phyloP scores from a whole-genome alignment of 2,797 vertebrate species.

The Oryzias dopingdopingensis region DNA sequence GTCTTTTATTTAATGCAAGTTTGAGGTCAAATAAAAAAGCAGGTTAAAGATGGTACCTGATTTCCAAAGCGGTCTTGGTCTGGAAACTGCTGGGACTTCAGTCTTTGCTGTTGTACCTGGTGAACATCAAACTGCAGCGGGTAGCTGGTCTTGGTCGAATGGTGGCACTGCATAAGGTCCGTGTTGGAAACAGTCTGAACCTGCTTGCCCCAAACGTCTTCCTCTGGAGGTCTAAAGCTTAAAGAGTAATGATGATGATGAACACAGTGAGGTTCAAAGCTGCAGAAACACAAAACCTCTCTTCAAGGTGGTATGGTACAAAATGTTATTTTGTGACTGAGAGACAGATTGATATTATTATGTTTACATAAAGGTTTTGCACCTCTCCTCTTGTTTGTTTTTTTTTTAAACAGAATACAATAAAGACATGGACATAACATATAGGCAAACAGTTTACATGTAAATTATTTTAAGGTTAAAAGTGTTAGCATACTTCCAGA shows the following conservation, averaged over 20 bases:
- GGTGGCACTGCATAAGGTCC: slow-evolving; percentile 66
- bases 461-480: too few species aligned
- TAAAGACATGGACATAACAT: too few species aligned
- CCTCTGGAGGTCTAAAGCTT: slow-evolving; percentile 66
- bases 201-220: slow-evolving; percentile 2
- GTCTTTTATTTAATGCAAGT: background rate
- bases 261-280: background rate
- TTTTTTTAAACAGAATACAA: too few species aligned
- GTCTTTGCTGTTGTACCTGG: slow-evolving; percentile 88
- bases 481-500: too few species aligned
- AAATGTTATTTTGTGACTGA: too few species aligned
- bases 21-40: background rate
- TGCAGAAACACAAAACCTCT: too few species aligned
- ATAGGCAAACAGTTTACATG: too few species aligned
- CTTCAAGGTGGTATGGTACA: too few species aligned
- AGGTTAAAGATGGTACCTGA: slow-evolving; percentile 75
- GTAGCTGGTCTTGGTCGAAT: slow-evolving; percentile 76
- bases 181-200: slow-evolving; percentile 48
- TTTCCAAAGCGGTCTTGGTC: slow-evolving; percentile 81
- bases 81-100: slow-evolving; percentile 80
- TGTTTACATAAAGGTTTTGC: too few species aligned
- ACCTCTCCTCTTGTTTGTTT: too few species aligned
- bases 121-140: slow-evolving; percentile 89
- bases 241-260: slow-evolving; percentile 11
- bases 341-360: too few species aligned